These are phyloP conservation scores for Pachymerium ferrugineum DNA, from an alignment of 2,888 invertebrate genomes.

Conservation along the genomic window DNA sequence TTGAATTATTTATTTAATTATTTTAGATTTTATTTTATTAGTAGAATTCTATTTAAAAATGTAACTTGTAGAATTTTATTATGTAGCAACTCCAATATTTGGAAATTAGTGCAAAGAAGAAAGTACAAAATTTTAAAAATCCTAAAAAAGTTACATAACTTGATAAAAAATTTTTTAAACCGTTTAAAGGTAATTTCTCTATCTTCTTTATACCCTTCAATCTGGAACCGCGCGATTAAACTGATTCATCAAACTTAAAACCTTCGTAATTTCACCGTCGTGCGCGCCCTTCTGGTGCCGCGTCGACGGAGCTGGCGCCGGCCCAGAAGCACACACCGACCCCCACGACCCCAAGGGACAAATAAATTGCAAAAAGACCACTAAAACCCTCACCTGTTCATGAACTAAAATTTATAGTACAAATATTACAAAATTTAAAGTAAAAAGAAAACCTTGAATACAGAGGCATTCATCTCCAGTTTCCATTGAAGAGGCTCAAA, in stretches of 20 bases:
- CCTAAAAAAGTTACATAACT: too few relatives aligned
- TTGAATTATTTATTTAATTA: too few relatives aligned
- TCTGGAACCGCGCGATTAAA: not conserved
- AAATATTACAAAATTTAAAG: too few relatives aligned
- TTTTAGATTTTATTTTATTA: too few relatives aligned
- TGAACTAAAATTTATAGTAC: too few relatives aligned
- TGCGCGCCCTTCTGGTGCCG: slow-evolving; percentile 16
- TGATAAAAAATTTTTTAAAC: not conserved
- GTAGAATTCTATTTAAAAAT: too few relatives aligned
- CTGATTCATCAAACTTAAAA: slow-evolving; percentile 21
- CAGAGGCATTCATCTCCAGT: not conserved
- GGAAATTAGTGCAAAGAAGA: too few relatives aligned
- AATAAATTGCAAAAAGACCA: not conserved
- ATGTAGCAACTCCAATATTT: too few relatives aligned
- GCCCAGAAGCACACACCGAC: slow-evolving; percentile 13
- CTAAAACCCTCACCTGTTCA: not conserved
- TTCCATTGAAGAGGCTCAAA: not conserved
- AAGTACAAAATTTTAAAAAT: too few relatives aligned
- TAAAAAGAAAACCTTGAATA: too few relatives aligned
- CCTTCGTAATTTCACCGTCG: not conserved
- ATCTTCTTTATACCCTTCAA: not conserved
- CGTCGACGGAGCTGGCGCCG: slow-evolving; percentile 17
- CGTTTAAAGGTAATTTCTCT: not conserved
- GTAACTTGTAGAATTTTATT: too few relatives aligned
- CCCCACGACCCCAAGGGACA: slow-evolving; percentile 22